Conservation (phyloP, 2,888 invertebrate species). For the Chymomyza procnemis region DNA sequence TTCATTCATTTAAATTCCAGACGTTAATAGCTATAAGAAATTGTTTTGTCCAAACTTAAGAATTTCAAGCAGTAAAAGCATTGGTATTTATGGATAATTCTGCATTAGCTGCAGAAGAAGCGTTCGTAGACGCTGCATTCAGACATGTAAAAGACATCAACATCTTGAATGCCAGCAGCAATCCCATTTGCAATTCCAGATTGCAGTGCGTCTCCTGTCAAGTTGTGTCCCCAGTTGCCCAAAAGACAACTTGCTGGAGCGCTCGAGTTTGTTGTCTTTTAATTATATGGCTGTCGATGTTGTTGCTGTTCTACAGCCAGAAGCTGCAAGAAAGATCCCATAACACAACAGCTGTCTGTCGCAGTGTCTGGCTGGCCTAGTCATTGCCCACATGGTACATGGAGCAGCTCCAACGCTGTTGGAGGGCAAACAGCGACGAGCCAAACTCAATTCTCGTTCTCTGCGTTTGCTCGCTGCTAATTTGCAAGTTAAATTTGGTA, state of each 20-base stretch:
- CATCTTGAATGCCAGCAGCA: background rate
- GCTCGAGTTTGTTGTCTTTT: background rate
- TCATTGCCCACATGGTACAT: background rate
- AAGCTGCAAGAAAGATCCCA: background rate
- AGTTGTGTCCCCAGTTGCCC: background rate
- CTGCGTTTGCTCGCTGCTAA: slow-evolving; percentile 39
- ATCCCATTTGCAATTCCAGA: background rate
- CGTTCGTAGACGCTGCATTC: no score
- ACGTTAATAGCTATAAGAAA: background rate
- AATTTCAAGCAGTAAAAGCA: background rate
- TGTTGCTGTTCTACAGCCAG: background rate
- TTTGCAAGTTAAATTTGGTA: slow-evolving; percentile 65
- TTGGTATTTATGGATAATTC: background rate
- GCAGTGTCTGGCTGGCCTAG: slow-evolving; percentile 2
- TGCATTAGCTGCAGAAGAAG: background rate
- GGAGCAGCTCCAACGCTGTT: slow-evolving; percentile 36
- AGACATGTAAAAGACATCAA: background rate
- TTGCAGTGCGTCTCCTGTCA: background rate
- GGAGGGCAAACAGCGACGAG: slow-evolving; percentile 33
- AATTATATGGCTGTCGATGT: background rate
- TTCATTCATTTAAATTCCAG: background rate
- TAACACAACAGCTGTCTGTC: slow-evolving; percentile 41
- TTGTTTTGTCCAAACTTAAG: background rate
- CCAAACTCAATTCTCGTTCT: slow-evolving; percentile 26
- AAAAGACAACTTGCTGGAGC: background rate